Base-by-base conservation (phyloP, 2,113 vertebrate genomes). In the Channa argus region DNA sequence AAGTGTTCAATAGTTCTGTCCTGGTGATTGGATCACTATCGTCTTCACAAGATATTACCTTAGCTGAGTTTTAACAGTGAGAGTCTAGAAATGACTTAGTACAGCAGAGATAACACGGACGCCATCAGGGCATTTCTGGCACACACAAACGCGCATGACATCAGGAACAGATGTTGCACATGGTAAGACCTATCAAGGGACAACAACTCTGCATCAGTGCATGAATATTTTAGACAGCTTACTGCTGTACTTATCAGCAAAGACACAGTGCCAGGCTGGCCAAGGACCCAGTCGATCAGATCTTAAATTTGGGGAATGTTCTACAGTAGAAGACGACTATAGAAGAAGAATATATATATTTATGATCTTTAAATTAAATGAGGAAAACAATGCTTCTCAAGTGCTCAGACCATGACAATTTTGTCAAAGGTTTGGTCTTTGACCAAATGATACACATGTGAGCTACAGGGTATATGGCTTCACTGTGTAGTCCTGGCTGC, bases 111-210 rank as follows among this genome's bases (percentile, higher is more conserved):
- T 78, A 81, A 81, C 80, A 69, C 51, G n/a, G 70, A 87, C 63
- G 59, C 80, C 85, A 88, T 88, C 74, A 46, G 89, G 87, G 86
- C 77, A 85, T 88, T 90, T 88, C 80, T 92, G 91, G 89, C 89
- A 85, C 82, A 80, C 68, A 66, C 74, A 53, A 80, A 83, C n/a
- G 58, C 47, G 70, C 87, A 86, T 90, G 90, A 91, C 90, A 91
- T 92, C 90, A 83, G 90, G 88, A 92, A 88, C 90, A 93, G 92
- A 92, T 93, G 90, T 91, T 93, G 86, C 92, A 87, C 90, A 92
- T 88, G 86, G 87, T 60, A 82, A 85, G 83, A 82, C 86, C 88
- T 85, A 88, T 90, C 90, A 77, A 88, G 88, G 86, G 89, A 92
- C 85, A 84, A 84, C 84, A 89, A 85, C 83, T 89, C 86, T 86